Conservation (phyloP, 2,888 invertebrate species). For the Apodemia duryi region DNA sequence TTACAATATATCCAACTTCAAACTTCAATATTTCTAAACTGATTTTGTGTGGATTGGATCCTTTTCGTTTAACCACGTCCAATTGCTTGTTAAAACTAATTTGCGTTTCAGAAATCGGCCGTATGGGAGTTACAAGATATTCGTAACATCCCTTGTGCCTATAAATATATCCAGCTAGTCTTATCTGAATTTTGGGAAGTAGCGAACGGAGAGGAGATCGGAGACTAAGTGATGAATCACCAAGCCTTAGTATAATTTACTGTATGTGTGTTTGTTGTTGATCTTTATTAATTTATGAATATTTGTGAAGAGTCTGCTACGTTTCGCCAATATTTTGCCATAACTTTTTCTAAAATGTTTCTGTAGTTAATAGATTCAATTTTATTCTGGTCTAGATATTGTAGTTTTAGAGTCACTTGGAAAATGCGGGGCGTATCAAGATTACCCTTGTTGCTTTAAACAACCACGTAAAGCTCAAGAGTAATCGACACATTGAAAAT, state of each 20-base stretch:
- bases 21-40: too few species aligned
- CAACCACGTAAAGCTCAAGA: neutral
- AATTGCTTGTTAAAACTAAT: too few species aligned
- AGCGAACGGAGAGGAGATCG: neutral
- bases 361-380: conserved; percentile 34
- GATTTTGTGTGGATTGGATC: too few species aligned
- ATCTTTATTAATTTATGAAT: conserved; percentile 50
- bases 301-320: conserved; percentile 57
- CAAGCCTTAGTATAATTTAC: conserved; percentile 3
- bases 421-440: neutral
- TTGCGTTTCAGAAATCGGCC: too few species aligned
- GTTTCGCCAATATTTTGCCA: conserved; percentile 77
- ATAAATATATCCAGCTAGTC: neutral
- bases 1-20: too few species aligned
- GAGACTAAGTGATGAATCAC: neutral
- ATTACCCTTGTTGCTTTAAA: neutral
- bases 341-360: conserved; percentile 54
- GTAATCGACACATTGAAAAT: neutral
- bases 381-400: conserved; percentile 9
- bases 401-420: conserved; percentile 2
- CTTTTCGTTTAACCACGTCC: too few species aligned
- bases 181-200: neutral
- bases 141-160: too few species aligned
- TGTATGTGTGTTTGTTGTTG: conserved; percentile 50
- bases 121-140: neutral